A percentile compares a stretch with the other conserved stretches of the same genome.
Evolutionary conservation across 23 tunicate genomes (phyloP).

Genomic region (Corella eumyota): DNA sequence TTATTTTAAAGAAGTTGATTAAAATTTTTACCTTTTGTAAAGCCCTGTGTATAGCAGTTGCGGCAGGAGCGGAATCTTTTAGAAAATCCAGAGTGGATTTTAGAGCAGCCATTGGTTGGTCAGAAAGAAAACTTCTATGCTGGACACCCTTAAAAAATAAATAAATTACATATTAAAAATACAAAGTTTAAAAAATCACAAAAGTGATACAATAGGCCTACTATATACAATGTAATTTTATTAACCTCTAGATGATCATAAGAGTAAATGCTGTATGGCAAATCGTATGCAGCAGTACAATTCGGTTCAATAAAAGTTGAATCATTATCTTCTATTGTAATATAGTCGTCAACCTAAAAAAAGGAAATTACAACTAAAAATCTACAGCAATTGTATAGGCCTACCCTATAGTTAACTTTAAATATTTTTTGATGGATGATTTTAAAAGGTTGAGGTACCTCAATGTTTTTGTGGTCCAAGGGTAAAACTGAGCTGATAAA

Average conservation of each 20-base stretch:
- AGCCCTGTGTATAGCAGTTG: slow-evolving; percentile 57
- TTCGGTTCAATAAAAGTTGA: slow-evolving; percentile 29
- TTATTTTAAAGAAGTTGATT: too few species aligned
- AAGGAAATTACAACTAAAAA: too few species aligned
- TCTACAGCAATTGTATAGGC: too few species aligned
- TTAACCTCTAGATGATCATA: slow-evolving; percentile 89
- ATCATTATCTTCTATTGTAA: slow-evolving; percentile 6
- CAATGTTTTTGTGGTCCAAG: slow-evolving; percentile 60
- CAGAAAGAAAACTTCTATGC: slow-evolving; percentile 24
- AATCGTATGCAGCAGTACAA: slow-evolving; percentile 38
- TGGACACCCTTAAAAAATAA: slow-evolving; percentile 65
- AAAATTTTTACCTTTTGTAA: slow-evolving; percentile 76
- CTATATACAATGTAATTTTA: too few species aligned
- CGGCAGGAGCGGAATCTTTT: slow-evolving; percentile 31
- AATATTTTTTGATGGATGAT: too few species aligned
- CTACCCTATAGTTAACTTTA: too few species aligned
- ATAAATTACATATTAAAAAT: too few species aligned
- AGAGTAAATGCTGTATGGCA: slow-evolving; percentile 58
- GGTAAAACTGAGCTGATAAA: slow-evolving; percentile 71
- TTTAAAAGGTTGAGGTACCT: too few species aligned
- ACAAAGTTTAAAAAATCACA: too few species aligned
- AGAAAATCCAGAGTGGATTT: slow-evolving; percentile 58
- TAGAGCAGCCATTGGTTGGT: slow-evolving; percentile 38
- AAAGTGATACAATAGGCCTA: too few species aligned
- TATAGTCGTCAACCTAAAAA: slow-evolving; percentile 53